A percentile compares a stretch with the other conserved stretches of the same genome.
Evolutionary conservation across 1,140 invertebrate genomes (phyloP).

Genomic region (Trichogramma pretiosum): DNA sequence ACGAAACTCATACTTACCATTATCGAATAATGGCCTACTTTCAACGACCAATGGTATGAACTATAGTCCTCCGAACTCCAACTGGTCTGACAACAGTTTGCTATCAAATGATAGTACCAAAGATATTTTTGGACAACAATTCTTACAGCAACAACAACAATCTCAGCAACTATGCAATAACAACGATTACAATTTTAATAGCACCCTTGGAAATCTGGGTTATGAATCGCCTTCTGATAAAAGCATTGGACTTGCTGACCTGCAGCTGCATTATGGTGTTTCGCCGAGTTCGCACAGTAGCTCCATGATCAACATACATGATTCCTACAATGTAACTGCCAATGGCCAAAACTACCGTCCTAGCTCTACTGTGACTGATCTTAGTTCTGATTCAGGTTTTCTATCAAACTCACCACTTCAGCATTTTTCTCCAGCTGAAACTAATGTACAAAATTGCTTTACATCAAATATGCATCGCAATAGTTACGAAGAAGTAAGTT

Average conservation of each 20-base stretch:
- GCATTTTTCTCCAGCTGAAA: constrained; percentile 37
- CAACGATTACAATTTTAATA: constrained; percentile 38
- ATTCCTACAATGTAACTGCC: constrained; percentile 27
- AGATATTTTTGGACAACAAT: constrained; percentile 35
- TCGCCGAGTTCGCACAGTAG: constrained; percentile 25
- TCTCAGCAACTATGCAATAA: constrained; percentile 23
- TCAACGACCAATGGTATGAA: constrained; percentile 31
- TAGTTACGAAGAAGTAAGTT: constrained; percentile 27
- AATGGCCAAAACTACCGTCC: constrained; percentile 31
- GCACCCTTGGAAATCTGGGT: constrained; percentile 26
- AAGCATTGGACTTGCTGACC: constrained; percentile 22
- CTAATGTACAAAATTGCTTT: constrained; percentile 32
- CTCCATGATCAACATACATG: constrained; percentile 29
- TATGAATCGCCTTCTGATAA: constrained; percentile 32
- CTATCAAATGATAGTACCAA: constrained; percentile 25
- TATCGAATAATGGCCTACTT: constrained; percentile 14
- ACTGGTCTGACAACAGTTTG: constrained; percentile 33
- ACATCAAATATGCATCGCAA: constrained; percentile 28
- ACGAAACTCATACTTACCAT: constrained; percentile 8
- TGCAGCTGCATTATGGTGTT: constrained; percentile 29
- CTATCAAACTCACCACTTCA: constrained; percentile 39
- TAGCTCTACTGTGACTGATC: constrained; percentile 38
- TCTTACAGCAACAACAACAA: too few relatives aligned
- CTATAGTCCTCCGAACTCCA: constrained; percentile 25
- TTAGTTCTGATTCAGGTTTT: constrained; percentile 38